Percentiles rank a stretch among this genome's conserved stretches.
These are phyloP conservation scores for Melinaea menophilus DNA, from an alignment of 2,888 invertebrate genomes.

Conservation along the genomic window DNA sequence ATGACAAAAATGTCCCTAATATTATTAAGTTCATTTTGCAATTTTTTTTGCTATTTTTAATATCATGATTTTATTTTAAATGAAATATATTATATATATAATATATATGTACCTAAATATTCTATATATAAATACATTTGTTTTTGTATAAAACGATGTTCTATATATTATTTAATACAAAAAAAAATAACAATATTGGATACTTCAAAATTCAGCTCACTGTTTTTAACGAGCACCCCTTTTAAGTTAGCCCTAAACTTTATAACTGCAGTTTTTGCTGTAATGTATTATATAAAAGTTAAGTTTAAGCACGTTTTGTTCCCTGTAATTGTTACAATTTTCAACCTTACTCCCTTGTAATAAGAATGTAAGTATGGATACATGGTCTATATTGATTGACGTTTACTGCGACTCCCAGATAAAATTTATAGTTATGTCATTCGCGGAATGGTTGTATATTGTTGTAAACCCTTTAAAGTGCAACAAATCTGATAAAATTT, in stretches of 20 bases:
- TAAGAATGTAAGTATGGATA: constrained; percentile 30
- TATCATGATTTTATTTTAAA: too few species aligned
- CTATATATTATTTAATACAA: too few species aligned
- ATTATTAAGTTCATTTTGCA: too few species aligned
- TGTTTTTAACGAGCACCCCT: constrained; percentile 53
- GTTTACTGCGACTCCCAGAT: constrained; percentile 54
- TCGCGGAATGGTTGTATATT: constrained; percentile 64
- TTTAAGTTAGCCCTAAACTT: constrained; percentile 41
- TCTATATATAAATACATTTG: too few species aligned
- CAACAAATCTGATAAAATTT: constrained; percentile 44
- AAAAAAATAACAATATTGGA: too few species aligned
- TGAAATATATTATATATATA: too few species aligned
- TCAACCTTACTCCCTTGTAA: constrained; percentile 28
- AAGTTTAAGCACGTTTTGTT: constrained; percentile 51
- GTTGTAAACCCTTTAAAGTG: constrained; percentile 50
- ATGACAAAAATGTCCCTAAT: too few species aligned
- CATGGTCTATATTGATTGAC: constrained; percentile 57
- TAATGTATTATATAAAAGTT: constrained; percentile 46
- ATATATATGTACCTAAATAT: too few species aligned
- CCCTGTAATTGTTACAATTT: constrained; percentile 31
- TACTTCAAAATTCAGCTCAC: constrained; percentile 50
- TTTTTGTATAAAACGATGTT: too few species aligned
- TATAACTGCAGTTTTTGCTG: constrained; percentile 47
- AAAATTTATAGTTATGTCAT: constrained; percentile 62
- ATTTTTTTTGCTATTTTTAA: too few species aligned